A percentile compares a stretch with the other conserved stretches of the same genome.
Conservation (phyloP, 2,113 vertebrate species). For the Laticauda colubrina region DNA sequence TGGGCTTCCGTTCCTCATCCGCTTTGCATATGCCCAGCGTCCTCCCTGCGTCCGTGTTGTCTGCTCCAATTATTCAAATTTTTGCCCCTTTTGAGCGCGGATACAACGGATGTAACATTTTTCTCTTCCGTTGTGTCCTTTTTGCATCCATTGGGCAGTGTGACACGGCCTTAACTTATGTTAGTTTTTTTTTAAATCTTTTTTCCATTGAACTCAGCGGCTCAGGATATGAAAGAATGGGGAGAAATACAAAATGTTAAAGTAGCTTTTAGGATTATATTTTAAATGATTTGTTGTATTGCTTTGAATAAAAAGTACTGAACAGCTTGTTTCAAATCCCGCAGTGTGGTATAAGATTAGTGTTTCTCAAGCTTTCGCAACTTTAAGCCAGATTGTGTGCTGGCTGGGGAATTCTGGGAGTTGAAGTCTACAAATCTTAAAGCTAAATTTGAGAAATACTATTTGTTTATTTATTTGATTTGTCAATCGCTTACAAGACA, state of each 20-base stretch:
- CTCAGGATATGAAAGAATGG: background rate
- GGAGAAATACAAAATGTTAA: background rate
- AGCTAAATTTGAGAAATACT: background rate
- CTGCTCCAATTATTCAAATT: too few species aligned
- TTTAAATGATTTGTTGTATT: background rate
- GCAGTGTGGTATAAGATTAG: background rate
- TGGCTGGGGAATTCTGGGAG: background rate
- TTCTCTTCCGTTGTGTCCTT: too few species aligned
- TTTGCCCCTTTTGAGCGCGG: too few species aligned
- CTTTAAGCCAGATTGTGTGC: background rate
- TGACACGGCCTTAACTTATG: too few species aligned
- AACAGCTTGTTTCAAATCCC: background rate
- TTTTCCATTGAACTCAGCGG: background rate
- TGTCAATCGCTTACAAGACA: too few species aligned
- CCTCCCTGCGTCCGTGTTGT: too few species aligned
- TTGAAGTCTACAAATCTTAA: background rate
- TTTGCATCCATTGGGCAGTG: too few species aligned
- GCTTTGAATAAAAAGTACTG: background rate
- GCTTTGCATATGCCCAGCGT: too few species aligned
- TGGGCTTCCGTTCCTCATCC: too few species aligned
- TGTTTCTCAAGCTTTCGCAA: background rate
- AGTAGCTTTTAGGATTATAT: background rate
- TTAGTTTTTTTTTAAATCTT: background rate
- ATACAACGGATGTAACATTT: too few species aligned
- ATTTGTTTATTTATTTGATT: too few species aligned